Evolutionary conservation across 2,113 vertebrate genomes (phyloP).

Genomic region (Rattus norvegicus): DNA sequence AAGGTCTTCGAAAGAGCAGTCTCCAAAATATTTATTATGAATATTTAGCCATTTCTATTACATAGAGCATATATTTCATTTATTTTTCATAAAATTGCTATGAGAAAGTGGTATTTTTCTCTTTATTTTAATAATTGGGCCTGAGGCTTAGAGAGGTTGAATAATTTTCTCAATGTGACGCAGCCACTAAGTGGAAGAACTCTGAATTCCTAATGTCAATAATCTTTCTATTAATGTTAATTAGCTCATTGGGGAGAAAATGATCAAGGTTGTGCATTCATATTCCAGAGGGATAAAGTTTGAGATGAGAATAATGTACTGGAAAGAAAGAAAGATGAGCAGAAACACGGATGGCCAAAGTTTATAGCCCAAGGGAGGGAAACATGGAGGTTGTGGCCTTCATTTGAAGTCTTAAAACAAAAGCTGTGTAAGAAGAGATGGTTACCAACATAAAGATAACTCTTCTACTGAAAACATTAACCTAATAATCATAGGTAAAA

Average conservation of each 20-base stretch:
- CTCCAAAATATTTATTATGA: constrained; percentile 48
- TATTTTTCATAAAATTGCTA: constrained; percentile 37
- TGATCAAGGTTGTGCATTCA: constrained; percentile 25
- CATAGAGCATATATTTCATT: not conserved
- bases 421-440: not conserved
- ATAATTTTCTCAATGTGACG: constrained; percentile 2
- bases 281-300: constrained; percentile 31
- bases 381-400: not conserved
- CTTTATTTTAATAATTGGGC: constrained; percentile 32
- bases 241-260: constrained; percentile 54
- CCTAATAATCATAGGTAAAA: not conserved
- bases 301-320: constrained; percentile 25
- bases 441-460: not conserved
- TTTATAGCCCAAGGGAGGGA: not conserved
- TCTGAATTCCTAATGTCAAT: constrained; percentile 42
- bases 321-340: not conserved
- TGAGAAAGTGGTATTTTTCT: not conserved
- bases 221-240: constrained; percentile 47
- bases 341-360: not conserved
- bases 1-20: constrained; percentile 19
- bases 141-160: not conserved
- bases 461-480: not conserved
- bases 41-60: constrained; percentile 27
- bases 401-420: not conserved
- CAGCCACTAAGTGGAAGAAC: not conserved